Base-by-base conservation (phyloP, 2,888 invertebrate species). In the Syrista parreyssii region DNA sequence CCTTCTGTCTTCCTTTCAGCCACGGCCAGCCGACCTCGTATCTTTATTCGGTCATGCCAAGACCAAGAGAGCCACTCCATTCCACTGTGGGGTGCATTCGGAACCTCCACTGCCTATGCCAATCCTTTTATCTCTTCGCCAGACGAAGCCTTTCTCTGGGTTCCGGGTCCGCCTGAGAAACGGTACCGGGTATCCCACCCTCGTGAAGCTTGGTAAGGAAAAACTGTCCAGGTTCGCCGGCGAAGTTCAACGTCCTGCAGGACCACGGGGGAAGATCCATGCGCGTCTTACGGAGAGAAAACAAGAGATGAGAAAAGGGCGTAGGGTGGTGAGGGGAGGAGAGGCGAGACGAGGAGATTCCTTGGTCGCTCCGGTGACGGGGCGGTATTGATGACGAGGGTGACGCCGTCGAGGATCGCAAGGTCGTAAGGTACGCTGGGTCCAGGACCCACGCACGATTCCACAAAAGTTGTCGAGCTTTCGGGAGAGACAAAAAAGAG, bases 41-140 rank as follows among this genome's bases (percentile, higher is more conserved):
- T 86, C 85, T 86, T 87, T 86, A 87, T 87, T 86, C 85, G 84
- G 81, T 86, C 84, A 83, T 85, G 85, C 79, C 79, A 83, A 81
- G 81, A 82, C 12, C 71, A 30, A 31, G 71, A 31, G 71, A 31
- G 71, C 71, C 32, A 55, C 55, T 55, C 55, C 23, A 3, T 55
- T 55, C 55, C 9, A 9, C 55, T 3, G 15, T 69, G 69, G 75
- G 75, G 75, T 75, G 75, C 35, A 11, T 35, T 33, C 23, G 32
- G 68, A 30, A 23, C 69, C 69, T 30, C 74, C 74, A 74, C 23
- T 9, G 30, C 36, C 36, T 35, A 33, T 72, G 40, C 55, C 55
- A 23, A 23, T 55, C 23, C 23, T 9, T 23, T 23, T 9, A 9
- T 9, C 9, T 55, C 55, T 23, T 55, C 23, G 55, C 23, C 23